Percentiles rank a stretch among this genome's conserved stretches.
These are phyloP conservation scores for Anthonomus grandis DNA, from an alignment of 1,140 invertebrate genomes.

Conservation along the genomic window DNA sequence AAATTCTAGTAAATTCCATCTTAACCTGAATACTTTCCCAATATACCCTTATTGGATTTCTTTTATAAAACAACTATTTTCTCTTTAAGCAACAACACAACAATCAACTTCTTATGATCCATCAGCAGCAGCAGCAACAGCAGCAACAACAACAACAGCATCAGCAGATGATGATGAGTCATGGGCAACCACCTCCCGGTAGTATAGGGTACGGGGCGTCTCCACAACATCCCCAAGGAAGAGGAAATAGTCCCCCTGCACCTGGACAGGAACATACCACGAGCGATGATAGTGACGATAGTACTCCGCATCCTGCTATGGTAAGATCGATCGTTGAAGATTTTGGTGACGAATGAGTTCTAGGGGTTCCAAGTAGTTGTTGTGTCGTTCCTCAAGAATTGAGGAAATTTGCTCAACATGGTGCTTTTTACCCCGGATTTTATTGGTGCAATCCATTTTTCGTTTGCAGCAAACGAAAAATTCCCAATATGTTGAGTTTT, in stretches of 20 bases:
- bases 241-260: slow-evolving; percentile 56
- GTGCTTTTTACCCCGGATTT: too few relatives aligned
- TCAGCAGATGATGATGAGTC: slow-evolving; percentile 60
- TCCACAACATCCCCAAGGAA: slow-evolving; percentile 57
- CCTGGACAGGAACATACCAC: slow-evolving; percentile 63
- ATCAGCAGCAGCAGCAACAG: slow-evolving; percentile 46
- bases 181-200: slow-evolving; percentile 52
- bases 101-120: slow-evolving; percentile 57
- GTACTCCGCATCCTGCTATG: slow-evolving; percentile 69
- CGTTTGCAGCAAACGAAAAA: too few relatives aligned
- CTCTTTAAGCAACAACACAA: slow-evolving; percentile 59
- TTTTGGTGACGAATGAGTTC: too few relatives aligned
- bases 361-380: too few relatives aligned
- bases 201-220: slow-evolving; percentile 52
- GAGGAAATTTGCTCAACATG: too few relatives aligned
- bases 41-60: too few relatives aligned
- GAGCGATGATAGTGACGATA: slow-evolving; percentile 86
- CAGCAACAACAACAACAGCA: slow-evolving; percentile 56
- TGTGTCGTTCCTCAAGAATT: too few relatives aligned
- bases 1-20: too few relatives aligned
- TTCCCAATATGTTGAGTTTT: too few relatives aligned
- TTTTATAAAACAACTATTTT: too few relatives aligned
- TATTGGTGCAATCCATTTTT: too few relatives aligned
- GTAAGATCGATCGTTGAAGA: slow-evolving; percentile 47
- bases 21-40: too few relatives aligned